A percentile compares a stretch with the other conserved stretches of the same genome.
Conservation (phyloP, 1,140 invertebrate species). For the Amphibalanus amphitrite region DNA sequence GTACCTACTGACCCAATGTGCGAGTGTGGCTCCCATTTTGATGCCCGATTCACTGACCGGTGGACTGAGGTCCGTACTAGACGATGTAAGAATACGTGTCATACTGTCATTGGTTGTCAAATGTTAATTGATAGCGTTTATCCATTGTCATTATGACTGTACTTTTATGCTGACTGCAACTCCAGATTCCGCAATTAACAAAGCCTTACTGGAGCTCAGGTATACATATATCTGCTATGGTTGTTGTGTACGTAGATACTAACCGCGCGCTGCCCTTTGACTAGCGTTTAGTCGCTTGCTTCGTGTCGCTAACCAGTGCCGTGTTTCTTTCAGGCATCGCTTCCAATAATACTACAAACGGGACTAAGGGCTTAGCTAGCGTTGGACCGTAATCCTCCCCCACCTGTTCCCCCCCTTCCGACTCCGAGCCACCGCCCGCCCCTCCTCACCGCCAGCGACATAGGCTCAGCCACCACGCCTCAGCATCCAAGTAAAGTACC, state of each 20-base stretch:
- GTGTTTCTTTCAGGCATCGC: constrained; percentile 3
- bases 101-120: too few species aligned
- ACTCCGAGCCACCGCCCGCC: background rate
- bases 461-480: background rate
- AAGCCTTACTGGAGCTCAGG: background rate
- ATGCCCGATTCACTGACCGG: too few species aligned
- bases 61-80: too few species aligned
- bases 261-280: background rate
- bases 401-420: background rate
- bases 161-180: background rate
- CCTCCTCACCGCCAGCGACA: background rate
- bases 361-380: background rate
- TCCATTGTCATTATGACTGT: background rate
- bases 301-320: background rate
- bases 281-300: background rate
- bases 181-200: background rate
- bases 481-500: background rate
- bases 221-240: too few species aligned
- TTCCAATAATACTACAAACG: background rate
- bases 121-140: too few species aligned
- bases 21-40: background rate
- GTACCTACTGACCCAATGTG: background rate
- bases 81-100: too few species aligned
- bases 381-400: background rate
- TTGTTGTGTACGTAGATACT: background rate